Evolutionary conservation across 2,113 vertebrate genomes (phyloP).

Genomic region (Bufo bufo): DNA sequence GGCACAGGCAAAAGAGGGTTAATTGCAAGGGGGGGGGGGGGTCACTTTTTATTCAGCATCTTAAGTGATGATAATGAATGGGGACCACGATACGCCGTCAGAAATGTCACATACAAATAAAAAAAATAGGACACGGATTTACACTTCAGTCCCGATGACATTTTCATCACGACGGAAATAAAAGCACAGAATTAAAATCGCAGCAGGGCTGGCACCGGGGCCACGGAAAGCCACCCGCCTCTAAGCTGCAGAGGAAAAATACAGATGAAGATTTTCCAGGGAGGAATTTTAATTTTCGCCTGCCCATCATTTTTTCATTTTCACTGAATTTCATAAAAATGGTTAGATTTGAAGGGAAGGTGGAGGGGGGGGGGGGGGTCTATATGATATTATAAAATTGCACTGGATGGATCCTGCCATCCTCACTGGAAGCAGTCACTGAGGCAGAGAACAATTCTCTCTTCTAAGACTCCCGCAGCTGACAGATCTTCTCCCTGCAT

Average conservation of each 20-base stretch:
- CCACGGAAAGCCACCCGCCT: conserved; percentile 12
- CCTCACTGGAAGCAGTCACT: no score
- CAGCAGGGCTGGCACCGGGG: conserved; percentile 4
- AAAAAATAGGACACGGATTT: conserved; percentile 49
- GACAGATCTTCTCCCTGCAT: conserved; percentile 26
- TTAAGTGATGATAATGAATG: conserved; percentile 48
- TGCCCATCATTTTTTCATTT: conserved; percentile 26
- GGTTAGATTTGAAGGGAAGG: not conserved
- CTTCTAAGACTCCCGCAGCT: not conserved
- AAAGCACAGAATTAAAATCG: conserved; percentile 51
- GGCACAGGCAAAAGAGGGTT: not conserved
- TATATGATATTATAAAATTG: not conserved
- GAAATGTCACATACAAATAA: conserved; percentile 56
- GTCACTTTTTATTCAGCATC: not conserved
- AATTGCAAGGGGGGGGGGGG: not conserved
- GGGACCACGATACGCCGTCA: conserved; percentile 41
- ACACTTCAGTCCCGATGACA: conserved; percentile 49
- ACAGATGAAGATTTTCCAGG: conserved; percentile 63
- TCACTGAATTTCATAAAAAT: conserved; percentile 12
- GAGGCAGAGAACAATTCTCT: not conserved
- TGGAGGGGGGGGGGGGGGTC: not conserved
- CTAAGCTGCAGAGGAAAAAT: conserved; percentile 63
- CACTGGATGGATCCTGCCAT: not conserved
- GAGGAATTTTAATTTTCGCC: conserved; percentile 7
- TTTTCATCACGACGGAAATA: conserved; percentile 55